Evolutionary conservation across 1,140 invertebrate genomes (phyloP).

Genomic region (Drosophila ironensis): DNA sequence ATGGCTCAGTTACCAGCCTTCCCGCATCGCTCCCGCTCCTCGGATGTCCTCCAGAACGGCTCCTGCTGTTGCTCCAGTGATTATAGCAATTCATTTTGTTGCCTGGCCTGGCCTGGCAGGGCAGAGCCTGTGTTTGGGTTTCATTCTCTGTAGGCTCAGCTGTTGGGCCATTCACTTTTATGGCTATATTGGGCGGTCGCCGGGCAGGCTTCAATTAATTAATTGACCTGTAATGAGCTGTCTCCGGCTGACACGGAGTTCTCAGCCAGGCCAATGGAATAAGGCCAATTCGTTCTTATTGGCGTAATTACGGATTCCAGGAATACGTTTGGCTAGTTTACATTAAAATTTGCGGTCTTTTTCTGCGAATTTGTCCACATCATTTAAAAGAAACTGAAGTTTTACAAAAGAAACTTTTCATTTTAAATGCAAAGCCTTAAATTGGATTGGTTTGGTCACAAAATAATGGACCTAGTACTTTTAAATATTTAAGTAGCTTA

Average conservation of each 20-base stretch:
- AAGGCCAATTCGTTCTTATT: constrained; percentile 1
- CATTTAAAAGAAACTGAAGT: too few species aligned
- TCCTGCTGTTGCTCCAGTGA: constrained; percentile 27
- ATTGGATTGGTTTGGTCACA: too few species aligned
- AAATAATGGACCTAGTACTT: too few species aligned
- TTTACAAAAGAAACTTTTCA: too few species aligned
- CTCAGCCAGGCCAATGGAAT: background rate
- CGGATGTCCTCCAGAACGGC: background rate
- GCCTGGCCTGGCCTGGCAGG: too few species aligned
- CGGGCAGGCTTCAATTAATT: constrained; percentile 48
- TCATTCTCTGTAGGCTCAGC: constrained; percentile 2
- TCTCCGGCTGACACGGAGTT: constrained; percentile 19
- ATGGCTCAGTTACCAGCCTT: background rate
- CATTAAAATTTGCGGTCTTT: too few species aligned
- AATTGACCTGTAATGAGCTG: constrained; percentile 52
- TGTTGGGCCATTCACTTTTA: constrained; percentile 42
- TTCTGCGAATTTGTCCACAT: too few species aligned
- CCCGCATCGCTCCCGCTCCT: background rate
- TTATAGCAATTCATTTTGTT: constrained; percentile 48
- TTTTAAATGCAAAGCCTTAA: too few species aligned
- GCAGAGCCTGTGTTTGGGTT: background rate
- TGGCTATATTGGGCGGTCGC: constrained; percentile 36
- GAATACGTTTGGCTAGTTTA: too few species aligned
- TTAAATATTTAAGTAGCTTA: too few species aligned
- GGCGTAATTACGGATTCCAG: background rate